phyloP scores from a whole-genome alignment of 2,113 vertebrate genomes.

The Muntiacus muntjak region DNA sequence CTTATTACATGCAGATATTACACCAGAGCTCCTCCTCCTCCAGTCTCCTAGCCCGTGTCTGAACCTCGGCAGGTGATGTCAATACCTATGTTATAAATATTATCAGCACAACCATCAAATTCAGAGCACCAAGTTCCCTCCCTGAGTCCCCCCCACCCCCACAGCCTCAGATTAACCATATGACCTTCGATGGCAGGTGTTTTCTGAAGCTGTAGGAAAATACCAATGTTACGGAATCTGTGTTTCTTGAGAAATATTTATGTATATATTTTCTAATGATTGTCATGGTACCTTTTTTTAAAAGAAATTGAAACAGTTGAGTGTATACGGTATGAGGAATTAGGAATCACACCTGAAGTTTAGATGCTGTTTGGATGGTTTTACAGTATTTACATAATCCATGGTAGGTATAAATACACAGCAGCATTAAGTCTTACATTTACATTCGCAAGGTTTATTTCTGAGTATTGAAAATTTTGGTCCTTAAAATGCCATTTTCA shows the following conservation, averaged over 20 bases:
- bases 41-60: not conserved
- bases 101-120: not conserved
- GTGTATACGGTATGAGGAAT: not conserved
- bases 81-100: not conserved
- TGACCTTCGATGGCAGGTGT: not conserved
- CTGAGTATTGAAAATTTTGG: not conserved
- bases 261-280: not conserved
- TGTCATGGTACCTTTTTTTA: not conserved
- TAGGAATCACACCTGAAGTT: not conserved
- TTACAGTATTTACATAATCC: not conserved
- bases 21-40: not conserved
- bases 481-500: conserved; percentile 12
- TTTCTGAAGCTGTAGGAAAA: not conserved
- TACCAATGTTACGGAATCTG: not conserved
- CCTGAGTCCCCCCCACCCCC: accelerated
- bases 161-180: not conserved
- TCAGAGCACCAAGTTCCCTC: not conserved
- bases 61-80: not conserved
- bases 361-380: not conserved
- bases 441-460: not conserved
- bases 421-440: not conserved
- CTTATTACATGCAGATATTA: not conserved
- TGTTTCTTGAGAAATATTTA: not conserved
- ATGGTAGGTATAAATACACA: not conserved
- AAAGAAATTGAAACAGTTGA: not conserved